phyloP scores from a whole-genome alignment of 2,797 vertebrate species.

The Lerista edwardsae region DNA sequence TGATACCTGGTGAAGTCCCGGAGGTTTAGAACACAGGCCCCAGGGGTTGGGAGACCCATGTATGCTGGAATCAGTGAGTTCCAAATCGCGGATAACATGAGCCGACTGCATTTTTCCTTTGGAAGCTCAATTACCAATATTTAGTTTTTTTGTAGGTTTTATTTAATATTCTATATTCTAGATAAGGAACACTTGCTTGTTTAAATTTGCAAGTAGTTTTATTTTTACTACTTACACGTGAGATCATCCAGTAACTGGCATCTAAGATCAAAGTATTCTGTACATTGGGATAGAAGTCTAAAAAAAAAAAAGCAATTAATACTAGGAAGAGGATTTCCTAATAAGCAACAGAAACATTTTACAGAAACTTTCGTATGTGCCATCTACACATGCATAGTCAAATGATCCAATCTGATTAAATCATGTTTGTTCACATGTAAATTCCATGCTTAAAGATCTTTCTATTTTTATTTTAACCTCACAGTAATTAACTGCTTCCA shows the following conservation, averaged over 20 bases:
- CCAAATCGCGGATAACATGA: too few relatives aligned
- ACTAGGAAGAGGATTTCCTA: conserved; percentile 25
- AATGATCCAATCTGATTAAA: too few relatives aligned
- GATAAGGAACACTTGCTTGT: neutral
- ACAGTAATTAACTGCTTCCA: neutral
- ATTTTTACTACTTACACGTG: conserved; percentile 89
- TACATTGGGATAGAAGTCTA: conserved; percentile 95
- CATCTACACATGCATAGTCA: neutral
- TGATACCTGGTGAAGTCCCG: too few relatives aligned
- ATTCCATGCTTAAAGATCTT: neutral
- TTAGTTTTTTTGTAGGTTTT: neutral
- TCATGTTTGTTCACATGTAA: neutral
- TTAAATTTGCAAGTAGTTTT: conserved; percentile 8
- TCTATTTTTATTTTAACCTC: neutral
- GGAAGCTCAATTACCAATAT: neutral
- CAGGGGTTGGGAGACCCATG: too few relatives aligned
- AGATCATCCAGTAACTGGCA: conserved; percentile 96
- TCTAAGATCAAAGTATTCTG: conserved; percentile 96
- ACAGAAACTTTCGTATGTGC: neutral
- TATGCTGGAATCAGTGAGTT: too few relatives aligned
- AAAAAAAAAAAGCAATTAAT: conserved; percentile 53
- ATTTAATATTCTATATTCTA: neutral
- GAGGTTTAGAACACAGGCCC: too few relatives aligned
- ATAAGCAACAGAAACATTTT: neutral
- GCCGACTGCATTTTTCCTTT: neutral